Evolutionary conservation across 2,797 vertebrate genomes (phyloP).

Genomic region (Sternotherus odoratus): DNA sequence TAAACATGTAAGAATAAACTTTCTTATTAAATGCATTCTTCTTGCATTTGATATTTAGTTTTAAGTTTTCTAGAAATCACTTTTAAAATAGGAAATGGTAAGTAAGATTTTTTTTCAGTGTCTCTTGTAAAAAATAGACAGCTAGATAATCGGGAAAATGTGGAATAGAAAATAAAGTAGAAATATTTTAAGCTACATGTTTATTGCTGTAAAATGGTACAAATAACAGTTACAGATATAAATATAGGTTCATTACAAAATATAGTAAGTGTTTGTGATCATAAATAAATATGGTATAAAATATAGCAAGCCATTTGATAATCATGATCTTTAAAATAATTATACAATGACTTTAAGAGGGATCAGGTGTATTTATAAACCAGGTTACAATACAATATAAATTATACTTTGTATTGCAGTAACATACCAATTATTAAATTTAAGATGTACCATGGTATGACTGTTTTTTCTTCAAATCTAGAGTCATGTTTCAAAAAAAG

Average conservation of each 20-base stretch:
- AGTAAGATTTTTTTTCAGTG: neutral
- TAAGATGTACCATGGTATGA: neutral
- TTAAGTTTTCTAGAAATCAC: neutral
- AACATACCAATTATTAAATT: neutral
- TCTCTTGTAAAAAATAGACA: neutral
- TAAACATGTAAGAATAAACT: no score
- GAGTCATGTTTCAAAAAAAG: neutral
- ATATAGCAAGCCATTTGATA: neutral
- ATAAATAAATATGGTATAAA: neutral
- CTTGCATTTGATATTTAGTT: neutral
- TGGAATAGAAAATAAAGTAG: neutral
- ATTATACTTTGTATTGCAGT: neutral
- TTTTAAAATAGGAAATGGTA: conserved; percentile 15
- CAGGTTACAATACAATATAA: neutral
- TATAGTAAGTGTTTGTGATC: neutral
- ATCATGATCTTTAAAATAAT: neutral
- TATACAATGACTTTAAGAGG: neutral
- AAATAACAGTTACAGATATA: neutral
- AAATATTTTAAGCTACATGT: neutral
- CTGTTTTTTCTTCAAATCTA: neutral
- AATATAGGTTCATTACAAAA: neutral
- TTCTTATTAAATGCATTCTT: neutral
- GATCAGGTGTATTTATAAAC: neutral
- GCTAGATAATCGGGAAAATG: neutral
- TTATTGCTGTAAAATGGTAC: neutral